Conservation (phyloP, 2,888 invertebrate genomes). For the Caenorhabditis macrosperma region DNA sequence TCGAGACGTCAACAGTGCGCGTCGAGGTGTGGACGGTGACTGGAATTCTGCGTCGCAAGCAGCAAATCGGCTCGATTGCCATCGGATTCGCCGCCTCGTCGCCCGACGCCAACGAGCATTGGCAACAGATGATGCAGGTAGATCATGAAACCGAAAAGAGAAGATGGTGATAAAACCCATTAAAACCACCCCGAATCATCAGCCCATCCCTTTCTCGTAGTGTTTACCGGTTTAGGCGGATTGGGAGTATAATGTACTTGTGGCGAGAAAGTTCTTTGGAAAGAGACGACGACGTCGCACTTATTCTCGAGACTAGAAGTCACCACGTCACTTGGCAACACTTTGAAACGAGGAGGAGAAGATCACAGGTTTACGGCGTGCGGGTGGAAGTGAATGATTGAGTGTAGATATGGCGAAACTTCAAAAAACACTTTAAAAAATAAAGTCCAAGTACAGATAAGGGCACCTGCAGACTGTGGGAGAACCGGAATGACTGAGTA, state of each 20-base stretch:
- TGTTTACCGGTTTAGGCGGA: constrained; percentile 23
- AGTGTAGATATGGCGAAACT: too few species aligned
- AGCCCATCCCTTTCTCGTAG: constrained; percentile 35
- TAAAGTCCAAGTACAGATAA: too few species aligned
- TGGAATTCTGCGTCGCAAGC: constrained; percentile 70
- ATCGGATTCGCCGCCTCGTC: constrained; percentile 71
- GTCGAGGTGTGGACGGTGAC: constrained; percentile 72
- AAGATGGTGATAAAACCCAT: constrained; percentile 11
- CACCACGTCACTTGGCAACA: neutral
- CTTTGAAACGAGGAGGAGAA: neutral
- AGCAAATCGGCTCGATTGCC: constrained; percentile 70
- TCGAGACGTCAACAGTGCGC: constrained; percentile 68
- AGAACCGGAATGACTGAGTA: too few species aligned
- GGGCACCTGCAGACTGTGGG: too few species aligned
- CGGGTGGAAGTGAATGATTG: too few species aligned
- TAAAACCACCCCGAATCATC: neutral
- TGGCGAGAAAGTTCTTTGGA: neutral
- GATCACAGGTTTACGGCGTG: constrained; percentile 35
- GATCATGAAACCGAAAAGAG: constrained; percentile 22
- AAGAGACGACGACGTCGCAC: constrained; percentile 6
- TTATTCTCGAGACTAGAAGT: constrained; percentile 20
- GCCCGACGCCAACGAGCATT: constrained; percentile 74
- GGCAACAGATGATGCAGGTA: constrained; percentile 77
- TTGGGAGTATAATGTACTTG: neutral
- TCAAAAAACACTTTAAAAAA: constrained; percentile 9